phyloP scores from a whole-genome alignment of 1,140 invertebrate genomes.

The Rhyacophila brunnea region DNA sequence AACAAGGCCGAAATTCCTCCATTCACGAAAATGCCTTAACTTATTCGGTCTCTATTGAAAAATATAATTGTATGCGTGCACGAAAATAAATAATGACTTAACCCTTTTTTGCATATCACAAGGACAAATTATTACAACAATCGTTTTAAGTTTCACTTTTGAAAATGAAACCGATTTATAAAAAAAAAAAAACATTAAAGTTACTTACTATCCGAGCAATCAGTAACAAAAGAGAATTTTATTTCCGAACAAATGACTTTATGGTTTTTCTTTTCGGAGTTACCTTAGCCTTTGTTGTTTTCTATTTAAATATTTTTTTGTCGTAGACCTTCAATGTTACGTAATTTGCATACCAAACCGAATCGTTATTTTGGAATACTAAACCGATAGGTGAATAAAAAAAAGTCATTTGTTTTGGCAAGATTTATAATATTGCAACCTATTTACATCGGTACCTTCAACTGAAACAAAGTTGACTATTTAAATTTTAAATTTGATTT shows the following conservation, averaged over 20 bases:
- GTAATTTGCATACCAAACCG: constrained; percentile 32
- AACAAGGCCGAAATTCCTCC: no score
- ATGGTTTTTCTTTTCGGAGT: constrained; percentile 3
- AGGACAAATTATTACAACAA: constrained; percentile 30
- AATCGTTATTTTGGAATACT: constrained; percentile 20
- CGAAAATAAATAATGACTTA: constrained; percentile 2
- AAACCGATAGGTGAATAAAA: no score
- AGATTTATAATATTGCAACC: no score
- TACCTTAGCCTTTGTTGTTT: neutral
- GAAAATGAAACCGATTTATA: constrained; percentile 7
- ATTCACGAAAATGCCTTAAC: no score
- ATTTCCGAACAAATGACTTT: constrained; percentile 6
- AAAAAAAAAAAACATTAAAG: constrained; percentile 19
- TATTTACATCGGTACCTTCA: no score
- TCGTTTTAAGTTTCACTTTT: constrained; percentile 32
- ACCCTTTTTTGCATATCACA: constrained; percentile 28
- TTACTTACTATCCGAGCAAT: constrained; percentile 6
- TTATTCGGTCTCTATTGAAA: no score
- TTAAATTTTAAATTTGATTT: no score
- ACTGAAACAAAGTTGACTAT: no score
- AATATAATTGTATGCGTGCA: no score
- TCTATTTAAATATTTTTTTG: constrained; percentile 24
- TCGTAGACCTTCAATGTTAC: constrained; percentile 4
- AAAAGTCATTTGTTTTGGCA: no score
- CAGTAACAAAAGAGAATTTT: constrained; percentile 13